Evolutionary conservation across 2,797 vertebrate species (phyloP).

Genomic region (Bovichtus diacanthus): DNA sequence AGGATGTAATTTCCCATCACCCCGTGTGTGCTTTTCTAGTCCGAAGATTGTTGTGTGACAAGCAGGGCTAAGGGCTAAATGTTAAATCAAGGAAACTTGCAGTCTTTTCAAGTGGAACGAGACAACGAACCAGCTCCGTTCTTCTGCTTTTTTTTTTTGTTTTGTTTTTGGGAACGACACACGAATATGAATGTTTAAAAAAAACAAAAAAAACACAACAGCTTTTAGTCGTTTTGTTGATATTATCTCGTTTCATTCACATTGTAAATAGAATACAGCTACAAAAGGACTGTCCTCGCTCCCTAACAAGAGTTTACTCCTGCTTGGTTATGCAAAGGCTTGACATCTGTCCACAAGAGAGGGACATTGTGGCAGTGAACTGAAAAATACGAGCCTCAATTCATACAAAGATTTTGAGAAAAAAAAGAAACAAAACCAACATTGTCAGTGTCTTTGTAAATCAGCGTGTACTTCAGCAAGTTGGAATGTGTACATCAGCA

Average conservation of each 20-base stretch:
- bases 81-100: constrained; percentile 54
- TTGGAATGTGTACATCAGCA: constrained; percentile 78
- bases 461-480: constrained; percentile 60
- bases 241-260: constrained; percentile 55
- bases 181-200: constrained; percentile 75
- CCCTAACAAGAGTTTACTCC: constrained; percentile 54
- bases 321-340: constrained; percentile 75
- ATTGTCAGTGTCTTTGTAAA: constrained; percentile 60
- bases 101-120: constrained; percentile 38
- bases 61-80: constrained; percentile 59
- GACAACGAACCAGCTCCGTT: constrained; percentile 45
- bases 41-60: constrained; percentile 35
- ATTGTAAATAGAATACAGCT: constrained; percentile 74
- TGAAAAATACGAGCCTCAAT: constrained; percentile 40
- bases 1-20: constrained; percentile 59
- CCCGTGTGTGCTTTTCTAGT: constrained; percentile 42
- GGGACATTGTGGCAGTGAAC: constrained; percentile 36
- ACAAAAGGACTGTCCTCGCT: constrained; percentile 46
- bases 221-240: constrained; percentile 64
- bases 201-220: no score
- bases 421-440: constrained; percentile 25
- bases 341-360: constrained; percentile 45
- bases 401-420: constrained; percentile 54
- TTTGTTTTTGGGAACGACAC: constrained; percentile 28
- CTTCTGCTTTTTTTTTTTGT: constrained; percentile 1